Conservation (phyloP, 2,888 invertebrate genomes). For the Dryobotodes eremita region DNA sequence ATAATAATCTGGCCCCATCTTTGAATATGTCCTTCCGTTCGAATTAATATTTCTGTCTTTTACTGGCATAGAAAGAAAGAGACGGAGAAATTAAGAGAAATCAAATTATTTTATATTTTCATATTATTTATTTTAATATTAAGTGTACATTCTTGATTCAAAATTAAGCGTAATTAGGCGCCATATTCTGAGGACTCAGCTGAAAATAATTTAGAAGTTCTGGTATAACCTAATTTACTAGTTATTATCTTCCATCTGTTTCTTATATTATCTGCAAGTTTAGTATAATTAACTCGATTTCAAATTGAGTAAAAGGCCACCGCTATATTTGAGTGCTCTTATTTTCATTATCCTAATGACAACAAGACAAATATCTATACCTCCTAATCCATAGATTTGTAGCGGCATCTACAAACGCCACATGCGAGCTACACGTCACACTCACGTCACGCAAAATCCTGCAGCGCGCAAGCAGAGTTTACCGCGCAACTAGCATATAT, state of each 20-base stretch:
- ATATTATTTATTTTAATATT: neutral
- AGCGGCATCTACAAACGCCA: too few species aligned
- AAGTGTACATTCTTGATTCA: neutral
- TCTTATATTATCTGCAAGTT: slow-evolving; percentile 2
- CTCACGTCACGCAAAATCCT: too few species aligned
- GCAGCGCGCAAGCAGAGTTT: too few species aligned
- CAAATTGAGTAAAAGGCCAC: neutral
- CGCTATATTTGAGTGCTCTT: neutral
- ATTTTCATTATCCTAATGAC: neutral
- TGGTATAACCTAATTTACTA: neutral
- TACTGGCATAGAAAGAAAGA: neutral
- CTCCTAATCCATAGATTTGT: neutral
- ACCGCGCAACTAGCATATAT: too few species aligned
- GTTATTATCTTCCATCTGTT: neutral
- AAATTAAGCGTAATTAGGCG: neutral
- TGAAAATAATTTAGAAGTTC: neutral
- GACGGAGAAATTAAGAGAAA: neutral
- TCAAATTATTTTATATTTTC: neutral
- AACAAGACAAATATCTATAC: neutral
- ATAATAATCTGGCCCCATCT: slow-evolving; percentile 13
- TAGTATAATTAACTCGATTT: neutral
- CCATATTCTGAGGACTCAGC: neutral
- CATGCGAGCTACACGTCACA: too few species aligned
- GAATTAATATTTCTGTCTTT: neutral
- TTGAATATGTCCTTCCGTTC: neutral